Percentiles rank a stretch among this genome's conserved stretches.
Evolutionary conservation across 2,888 invertebrate species (phyloP).

Genomic region (Acrobeloides nanus): DNA sequence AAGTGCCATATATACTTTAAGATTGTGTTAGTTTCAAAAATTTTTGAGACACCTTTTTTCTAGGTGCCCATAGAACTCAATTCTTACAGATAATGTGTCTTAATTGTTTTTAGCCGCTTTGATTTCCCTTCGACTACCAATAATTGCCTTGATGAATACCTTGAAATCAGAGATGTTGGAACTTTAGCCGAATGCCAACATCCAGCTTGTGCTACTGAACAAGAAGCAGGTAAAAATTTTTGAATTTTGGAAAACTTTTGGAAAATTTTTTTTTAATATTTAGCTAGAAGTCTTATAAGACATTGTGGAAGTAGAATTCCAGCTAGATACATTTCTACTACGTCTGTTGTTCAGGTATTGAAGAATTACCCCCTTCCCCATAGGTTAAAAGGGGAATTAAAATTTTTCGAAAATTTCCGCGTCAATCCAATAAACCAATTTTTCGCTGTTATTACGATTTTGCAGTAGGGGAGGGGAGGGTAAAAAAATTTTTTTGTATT

Average conservation of each 20-base stretch:
- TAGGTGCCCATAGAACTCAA: too few relatives aligned
- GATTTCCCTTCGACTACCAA: slow-evolving; percentile 25
- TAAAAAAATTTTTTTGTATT: too few relatives aligned
- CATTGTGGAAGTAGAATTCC: slow-evolving; percentile 13
- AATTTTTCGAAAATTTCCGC: too few relatives aligned
- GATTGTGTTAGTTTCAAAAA: too few relatives aligned
- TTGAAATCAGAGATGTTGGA: slow-evolving; percentile 40
- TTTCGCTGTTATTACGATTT: too few relatives aligned
- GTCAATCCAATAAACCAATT: not conserved
- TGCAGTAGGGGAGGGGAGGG: too few relatives aligned
- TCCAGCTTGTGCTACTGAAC: slow-evolving; percentile 29
- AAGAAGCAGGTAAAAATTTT: slow-evolving; percentile 10
- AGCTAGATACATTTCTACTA: slow-evolving; percentile 23
- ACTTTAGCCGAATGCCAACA: slow-evolving; percentile 27
- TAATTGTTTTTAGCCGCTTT: slow-evolving; percentile 17
- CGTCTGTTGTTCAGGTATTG: slow-evolving; percentile 20
- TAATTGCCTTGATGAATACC: slow-evolving; percentile 28
- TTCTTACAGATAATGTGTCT: too few relatives aligned
- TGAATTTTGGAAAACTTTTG: slow-evolving; percentile 26
- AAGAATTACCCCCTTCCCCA: too few relatives aligned
- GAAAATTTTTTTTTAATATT: not conserved
- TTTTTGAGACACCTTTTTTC: too few relatives aligned
- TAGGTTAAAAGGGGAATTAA: too few relatives aligned
- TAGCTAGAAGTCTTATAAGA: not conserved
- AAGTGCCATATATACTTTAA: too few relatives aligned